Conservation (phyloP, 2,888 invertebrate species). For the Mayetiola destructor region DNA sequence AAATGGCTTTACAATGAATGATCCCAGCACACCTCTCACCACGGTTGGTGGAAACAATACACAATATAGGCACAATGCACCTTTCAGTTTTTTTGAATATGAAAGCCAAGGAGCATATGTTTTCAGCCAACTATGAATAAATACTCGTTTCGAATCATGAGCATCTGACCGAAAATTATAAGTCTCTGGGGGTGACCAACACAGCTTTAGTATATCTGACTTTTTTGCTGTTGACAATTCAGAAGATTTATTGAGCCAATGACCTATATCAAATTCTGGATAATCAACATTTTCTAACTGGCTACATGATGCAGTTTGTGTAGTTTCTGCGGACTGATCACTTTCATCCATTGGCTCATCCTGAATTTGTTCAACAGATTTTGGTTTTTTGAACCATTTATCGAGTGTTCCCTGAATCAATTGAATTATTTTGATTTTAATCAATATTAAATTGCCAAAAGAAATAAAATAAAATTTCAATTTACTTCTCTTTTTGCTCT, state of each 20-base stretch:
- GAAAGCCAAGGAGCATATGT: background rate
- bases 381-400: no score
- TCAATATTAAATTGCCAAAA: no score
- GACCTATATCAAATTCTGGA: background rate
- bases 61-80: conserved; percentile 22
- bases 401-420: no score
- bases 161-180: background rate
- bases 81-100: conserved; percentile 19
- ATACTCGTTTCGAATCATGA: background rate
- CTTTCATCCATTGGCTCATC: no score
- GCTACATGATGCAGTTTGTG: no score
- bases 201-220: background rate
- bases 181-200: background rate
- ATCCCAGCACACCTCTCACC: conserved; percentile 21
- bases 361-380: no score
- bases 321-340: no score
- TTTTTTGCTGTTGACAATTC: background rate
- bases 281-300: background rate
- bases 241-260: background rate
- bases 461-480: no score
- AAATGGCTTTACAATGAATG: conserved; percentile 23
- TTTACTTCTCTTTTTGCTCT: no score
- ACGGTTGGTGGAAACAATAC: conserved; percentile 21
- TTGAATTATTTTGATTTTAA: no score
- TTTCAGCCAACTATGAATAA: background rate